Percentiles rank a stretch among this genome's conserved stretches.
These are phyloP conservation scores for Platyscapa corneri DNA, from an alignment of 1,140 invertebrate species.

Conservation along the genomic window DNA sequence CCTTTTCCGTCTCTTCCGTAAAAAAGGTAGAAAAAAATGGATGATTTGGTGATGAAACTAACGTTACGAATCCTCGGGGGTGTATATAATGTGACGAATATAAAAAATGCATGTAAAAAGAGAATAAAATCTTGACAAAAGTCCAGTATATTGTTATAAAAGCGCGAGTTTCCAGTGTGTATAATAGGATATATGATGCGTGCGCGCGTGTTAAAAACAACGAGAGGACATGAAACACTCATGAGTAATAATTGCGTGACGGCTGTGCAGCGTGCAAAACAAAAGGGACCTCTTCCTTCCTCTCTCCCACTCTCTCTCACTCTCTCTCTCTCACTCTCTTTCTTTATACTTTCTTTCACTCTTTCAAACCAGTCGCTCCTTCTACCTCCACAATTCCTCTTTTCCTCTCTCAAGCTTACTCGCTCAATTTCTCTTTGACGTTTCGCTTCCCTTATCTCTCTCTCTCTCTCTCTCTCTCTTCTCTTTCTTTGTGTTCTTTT, in stretches of 20 bases:
- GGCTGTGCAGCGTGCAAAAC: conserved; percentile 73
- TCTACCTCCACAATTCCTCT: background rate
- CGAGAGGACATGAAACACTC: conserved; percentile 72
- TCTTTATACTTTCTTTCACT: background rate
- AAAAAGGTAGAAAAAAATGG: background rate
- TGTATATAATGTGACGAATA: background rate
- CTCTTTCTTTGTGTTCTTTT: background rate
- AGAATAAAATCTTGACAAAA: conserved; percentile 28
- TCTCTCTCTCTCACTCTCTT: conserved; percentile 18
- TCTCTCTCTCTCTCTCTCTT: background rate
- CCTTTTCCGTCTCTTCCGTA: background rate
- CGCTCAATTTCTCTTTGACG: background rate
- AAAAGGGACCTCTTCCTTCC: conserved; percentile 60
- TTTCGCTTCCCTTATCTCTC: background rate
- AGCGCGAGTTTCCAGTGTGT: conserved; percentile 65
- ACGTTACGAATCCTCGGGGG: conserved; percentile 1
- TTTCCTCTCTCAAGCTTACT: background rate
- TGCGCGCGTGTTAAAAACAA: conserved; percentile 63
- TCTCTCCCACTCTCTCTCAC: background rate
- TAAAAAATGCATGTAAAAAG: background rate
- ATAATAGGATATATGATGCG: conserved; percentile 60
- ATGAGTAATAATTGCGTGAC: conserved; percentile 67
- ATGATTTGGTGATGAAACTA: conserved; percentile 25
- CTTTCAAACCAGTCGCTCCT: background rate
- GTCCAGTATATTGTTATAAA: conserved; percentile 51